These are phyloP conservation scores for Suricata suricatta DNA, from an alignment of 2,113 vertebrate species.

Conservation along the genomic window DNA sequence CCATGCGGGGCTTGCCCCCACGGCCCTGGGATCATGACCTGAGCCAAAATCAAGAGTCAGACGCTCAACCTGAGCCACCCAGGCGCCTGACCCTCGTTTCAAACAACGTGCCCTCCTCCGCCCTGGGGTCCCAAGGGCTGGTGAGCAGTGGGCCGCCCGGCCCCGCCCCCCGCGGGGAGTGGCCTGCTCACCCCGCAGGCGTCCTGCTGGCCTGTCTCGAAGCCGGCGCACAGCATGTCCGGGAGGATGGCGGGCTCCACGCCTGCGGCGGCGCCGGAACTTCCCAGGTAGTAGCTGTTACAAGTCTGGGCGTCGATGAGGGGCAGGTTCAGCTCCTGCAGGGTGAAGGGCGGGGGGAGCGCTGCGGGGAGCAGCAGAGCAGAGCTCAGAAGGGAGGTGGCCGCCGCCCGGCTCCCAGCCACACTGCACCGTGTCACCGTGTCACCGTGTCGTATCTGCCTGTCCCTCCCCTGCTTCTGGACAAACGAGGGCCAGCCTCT, in stretches of 20 bases:
- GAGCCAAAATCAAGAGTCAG: no score
- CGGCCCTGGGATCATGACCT: no score
- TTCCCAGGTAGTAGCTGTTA: constrained; percentile 62
- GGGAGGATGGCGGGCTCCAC: neutral
- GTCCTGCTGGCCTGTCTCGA: constrained; percentile 39
- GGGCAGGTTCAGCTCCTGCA: constrained; percentile 63
- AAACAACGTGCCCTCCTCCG: neutral
- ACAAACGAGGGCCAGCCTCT: neutral
- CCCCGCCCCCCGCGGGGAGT: no score
- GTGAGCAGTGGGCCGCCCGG: neutral
- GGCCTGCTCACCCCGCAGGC: constrained; percentile 67
- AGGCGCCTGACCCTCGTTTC: neutral
- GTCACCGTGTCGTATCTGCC: neutral
- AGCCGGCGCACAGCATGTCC: constrained; percentile 70
- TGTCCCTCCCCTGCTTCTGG: neutral
- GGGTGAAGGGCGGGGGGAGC: neutral
- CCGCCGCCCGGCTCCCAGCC: neutral
- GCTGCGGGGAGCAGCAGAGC: neutral
- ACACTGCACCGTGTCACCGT: no score
- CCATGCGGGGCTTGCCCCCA: no score
- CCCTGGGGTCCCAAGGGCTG: neutral
- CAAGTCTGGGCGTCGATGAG: constrained; percentile 68
- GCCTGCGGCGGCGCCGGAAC: neutral
- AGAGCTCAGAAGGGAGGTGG: neutral
- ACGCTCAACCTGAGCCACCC: no score